Percentiles rank a stretch among this genome's conserved stretches.
Evolutionary conservation across 30 jellyfish, hydroid and myxozoan genomes (phyloP).

Genomic region (Hydra vulgaris): DNA sequence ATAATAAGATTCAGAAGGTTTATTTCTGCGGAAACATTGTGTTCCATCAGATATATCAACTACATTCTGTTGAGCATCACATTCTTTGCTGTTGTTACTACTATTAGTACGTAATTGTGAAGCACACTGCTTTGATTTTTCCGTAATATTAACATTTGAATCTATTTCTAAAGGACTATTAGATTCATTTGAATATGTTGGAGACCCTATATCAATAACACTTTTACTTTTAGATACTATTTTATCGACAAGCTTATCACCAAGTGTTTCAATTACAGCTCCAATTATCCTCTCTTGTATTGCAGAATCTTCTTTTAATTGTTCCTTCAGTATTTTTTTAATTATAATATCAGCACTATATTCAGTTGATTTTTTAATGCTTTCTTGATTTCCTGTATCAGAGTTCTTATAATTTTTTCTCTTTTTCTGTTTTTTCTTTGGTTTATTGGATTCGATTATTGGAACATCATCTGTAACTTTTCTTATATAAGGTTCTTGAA

Average conservation of each 20-base stretch:
- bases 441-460: neutral
- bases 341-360: neutral
- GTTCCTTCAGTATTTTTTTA: neutral
- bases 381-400: neutral
- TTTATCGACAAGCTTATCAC: no score
- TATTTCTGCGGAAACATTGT: neutral
- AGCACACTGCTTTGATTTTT: neutral
- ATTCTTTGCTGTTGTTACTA: neutral
- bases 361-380: neutral
- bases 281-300: neutral
- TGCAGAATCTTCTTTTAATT: neutral
- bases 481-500: neutral
- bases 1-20: slow-evolving; percentile 37
- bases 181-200: neutral
- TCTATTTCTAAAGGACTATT: neutral
- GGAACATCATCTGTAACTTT: neutral
- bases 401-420: neutral
- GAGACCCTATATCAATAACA: neutral
- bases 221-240: no score
- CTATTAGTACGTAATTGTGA: neutral
- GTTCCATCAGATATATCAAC: slow-evolving; percentile 6
- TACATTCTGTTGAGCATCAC: slow-evolving; percentile 9
- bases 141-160: neutral
- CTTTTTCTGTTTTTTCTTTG: neutral
- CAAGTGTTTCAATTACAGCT: neutral